These are phyloP conservation scores for Zygaena filipendulae DNA, from an alignment of 2,888 invertebrate genomes.

Conservation along the genomic window DNA sequence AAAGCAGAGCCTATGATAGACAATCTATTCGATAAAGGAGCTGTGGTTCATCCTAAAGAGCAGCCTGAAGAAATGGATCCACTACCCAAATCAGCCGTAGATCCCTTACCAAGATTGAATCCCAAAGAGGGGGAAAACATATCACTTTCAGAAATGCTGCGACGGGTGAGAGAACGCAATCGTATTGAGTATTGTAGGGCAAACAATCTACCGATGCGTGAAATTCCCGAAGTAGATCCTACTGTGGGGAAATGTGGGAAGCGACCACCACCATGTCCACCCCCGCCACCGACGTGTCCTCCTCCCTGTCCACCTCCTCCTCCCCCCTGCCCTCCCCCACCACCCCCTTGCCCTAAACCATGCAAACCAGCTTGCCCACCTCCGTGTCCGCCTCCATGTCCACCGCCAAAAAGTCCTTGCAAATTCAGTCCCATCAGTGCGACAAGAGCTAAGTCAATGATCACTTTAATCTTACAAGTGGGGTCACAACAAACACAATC, in stretches of 20 bases:
- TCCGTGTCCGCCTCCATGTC: slow-evolving; percentile 13
- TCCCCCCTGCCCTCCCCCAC: slow-evolving; percentile 11
- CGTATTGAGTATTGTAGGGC: slow-evolving; percentile 20
- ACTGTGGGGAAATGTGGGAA: slow-evolving; percentile 21
- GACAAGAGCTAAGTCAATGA: slow-evolving; percentile 6
- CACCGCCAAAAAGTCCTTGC: slow-evolving; percentile 6
- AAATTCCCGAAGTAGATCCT: slow-evolving; percentile 16
- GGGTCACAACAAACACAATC: neutral
- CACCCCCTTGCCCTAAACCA: slow-evolving; percentile 20
- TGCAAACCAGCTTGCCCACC: slow-evolving; percentile 18
- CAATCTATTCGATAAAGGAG: neutral
- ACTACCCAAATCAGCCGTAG: too few relatives aligned
- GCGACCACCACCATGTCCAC: slow-evolving; percentile 18
- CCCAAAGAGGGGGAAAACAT: slow-evolving; percentile 16
- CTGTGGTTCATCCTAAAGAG: slow-evolving; percentile 1
- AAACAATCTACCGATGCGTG: slow-evolving; percentile 11
- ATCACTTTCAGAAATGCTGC: slow-evolving; percentile 32
- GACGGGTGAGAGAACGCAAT: slow-evolving; percentile 27
- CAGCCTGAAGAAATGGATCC: too few relatives aligned
- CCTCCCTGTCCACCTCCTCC: slow-evolving; percentile 21
- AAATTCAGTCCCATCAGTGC: slow-evolving; percentile 3
- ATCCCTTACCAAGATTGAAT: slow-evolving; percentile 16
- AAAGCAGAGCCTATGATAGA: neutral
- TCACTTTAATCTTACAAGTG: slow-evolving; percentile 6
- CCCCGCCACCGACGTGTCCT: slow-evolving; percentile 18